phyloP scores from a whole-genome alignment of 2,888 invertebrate genomes.

The Amiota mariae region DNA sequence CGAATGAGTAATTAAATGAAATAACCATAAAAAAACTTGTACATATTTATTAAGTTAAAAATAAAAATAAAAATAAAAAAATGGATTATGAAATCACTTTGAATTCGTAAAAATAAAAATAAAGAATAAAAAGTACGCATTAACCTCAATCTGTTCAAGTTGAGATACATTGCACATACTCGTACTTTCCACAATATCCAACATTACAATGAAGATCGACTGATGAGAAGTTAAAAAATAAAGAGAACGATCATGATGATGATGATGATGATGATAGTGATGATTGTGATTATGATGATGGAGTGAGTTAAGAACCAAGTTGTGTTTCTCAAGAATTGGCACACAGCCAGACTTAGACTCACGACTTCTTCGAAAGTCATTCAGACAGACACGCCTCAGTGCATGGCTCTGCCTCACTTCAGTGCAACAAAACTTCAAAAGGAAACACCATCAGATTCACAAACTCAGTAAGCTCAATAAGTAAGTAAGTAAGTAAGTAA shows the following conservation, averaged over 20 bases:
- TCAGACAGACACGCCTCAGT: slow-evolving; percentile 51
- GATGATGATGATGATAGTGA: slow-evolving; percentile 35
- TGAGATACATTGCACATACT: neutral
- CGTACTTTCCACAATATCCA: no score
- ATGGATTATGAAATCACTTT: slow-evolving; percentile 12
- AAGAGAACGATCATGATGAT: no score
- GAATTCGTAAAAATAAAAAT: neutral
- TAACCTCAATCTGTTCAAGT: slow-evolving; percentile 12
- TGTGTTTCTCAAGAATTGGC: no score
- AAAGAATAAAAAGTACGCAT: neutral
- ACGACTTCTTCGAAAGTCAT: no score
- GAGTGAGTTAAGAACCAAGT: slow-evolving; percentile 17
- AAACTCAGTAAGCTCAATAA: neutral
- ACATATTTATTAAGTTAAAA: no score
- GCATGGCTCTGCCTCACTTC: slow-evolving; percentile 38
- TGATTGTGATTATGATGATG: slow-evolving; percentile 37
- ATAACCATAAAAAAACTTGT: slow-evolving; percentile 1
- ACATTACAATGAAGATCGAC: no score
- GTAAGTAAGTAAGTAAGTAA: slow-evolving; percentile 27
- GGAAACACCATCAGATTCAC: no score
- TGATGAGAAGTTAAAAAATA: neutral
- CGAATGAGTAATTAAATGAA: neutral
- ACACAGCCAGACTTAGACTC: no score
- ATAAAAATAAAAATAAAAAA: no score
- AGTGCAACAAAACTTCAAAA: no score